Conservation (phyloP, 23 tunicate genomes). For the Halocynthia roretzi region DNA sequence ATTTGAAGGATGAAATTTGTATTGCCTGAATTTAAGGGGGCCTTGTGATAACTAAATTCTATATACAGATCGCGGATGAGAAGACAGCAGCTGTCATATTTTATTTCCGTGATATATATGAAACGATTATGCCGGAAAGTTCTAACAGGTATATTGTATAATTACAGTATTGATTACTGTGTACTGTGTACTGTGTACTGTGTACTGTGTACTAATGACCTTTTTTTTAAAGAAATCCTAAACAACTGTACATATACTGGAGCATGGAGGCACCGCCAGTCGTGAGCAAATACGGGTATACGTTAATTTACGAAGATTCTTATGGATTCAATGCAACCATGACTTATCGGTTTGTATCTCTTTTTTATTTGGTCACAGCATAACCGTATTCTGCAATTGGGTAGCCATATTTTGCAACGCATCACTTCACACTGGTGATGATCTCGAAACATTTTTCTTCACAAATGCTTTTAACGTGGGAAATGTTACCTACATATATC, state of each 20-base stretch:
- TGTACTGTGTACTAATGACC: neutral
- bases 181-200: neutral
- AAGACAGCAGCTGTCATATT: neutral
- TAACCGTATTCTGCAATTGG: too few species aligned
- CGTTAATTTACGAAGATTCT: neutral
- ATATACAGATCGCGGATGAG: neutral
- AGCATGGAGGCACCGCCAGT: neutral
- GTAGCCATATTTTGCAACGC: too few species aligned
- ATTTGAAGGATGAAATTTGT: too few species aligned
- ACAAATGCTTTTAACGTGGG: too few species aligned
- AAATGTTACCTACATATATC: too few species aligned
- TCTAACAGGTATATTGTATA: neutral
- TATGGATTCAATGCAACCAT: slow-evolving; percentile 5
- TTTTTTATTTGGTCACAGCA: too few species aligned
- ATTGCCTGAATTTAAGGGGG: too few species aligned
- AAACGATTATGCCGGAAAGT: neutral
- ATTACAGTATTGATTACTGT: neutral
- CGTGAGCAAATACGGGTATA: neutral
- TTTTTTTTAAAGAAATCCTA: neutral
- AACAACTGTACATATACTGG: neutral
- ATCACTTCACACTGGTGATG: too few species aligned
- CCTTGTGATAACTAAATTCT: too few species aligned
- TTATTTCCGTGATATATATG: neutral
- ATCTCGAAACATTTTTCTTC: too few species aligned
- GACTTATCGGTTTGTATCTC: slow-evolving; percentile 5